Evolutionary conservation across 1,140 invertebrate genomes (phyloP).

Genomic region (Copidosoma floridanum): DNA sequence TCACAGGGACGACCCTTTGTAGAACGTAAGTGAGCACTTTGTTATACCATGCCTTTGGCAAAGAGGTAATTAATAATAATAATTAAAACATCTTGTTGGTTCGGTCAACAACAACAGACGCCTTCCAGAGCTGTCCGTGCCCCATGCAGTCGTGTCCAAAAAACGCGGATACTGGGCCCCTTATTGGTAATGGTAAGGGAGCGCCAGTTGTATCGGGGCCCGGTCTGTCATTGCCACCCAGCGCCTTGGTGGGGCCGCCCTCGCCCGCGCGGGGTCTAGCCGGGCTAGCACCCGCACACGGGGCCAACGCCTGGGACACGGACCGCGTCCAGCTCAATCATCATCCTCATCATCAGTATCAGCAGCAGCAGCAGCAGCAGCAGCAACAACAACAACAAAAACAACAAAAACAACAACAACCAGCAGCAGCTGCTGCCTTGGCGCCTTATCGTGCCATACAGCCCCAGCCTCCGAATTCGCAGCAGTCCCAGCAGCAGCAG

Average conservation of each 20-base stretch:
- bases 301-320: slow-evolving; percentile 61
- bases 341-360: slow-evolving; percentile 26
- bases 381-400: neutral
- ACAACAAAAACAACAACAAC: neutral
- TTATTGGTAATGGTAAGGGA: slow-evolving; percentile 79
- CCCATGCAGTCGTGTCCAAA: slow-evolving; percentile 90
- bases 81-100: slow-evolving; percentile 17
- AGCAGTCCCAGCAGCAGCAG: neutral
- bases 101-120: no score
- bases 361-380: slow-evolving; percentile 8
- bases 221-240: slow-evolving; percentile 63
- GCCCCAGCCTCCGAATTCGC: no score
- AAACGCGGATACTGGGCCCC: slow-evolving; percentile 95
- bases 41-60: neutral
- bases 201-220: slow-evolving; percentile 68
- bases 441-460: no score
- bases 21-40: slow-evolving; percentile 55
- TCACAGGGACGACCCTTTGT: slow-evolving; percentile 53
- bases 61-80: neutral
- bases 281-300: slow-evolving; percentile 63
- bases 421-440: slow-evolving; percentile 14
- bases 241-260: slow-evolving; percentile 57
- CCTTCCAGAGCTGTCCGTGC: slow-evolving; percentile 74
- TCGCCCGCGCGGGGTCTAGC: slow-evolving; percentile 60
- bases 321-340: slow-evolving; percentile 68